Evolutionary conservation across 2,113 vertebrate genomes (phyloP), one percentile per base, ranked within the genome.

Genomic region (Pipra filicauda): DNA sequence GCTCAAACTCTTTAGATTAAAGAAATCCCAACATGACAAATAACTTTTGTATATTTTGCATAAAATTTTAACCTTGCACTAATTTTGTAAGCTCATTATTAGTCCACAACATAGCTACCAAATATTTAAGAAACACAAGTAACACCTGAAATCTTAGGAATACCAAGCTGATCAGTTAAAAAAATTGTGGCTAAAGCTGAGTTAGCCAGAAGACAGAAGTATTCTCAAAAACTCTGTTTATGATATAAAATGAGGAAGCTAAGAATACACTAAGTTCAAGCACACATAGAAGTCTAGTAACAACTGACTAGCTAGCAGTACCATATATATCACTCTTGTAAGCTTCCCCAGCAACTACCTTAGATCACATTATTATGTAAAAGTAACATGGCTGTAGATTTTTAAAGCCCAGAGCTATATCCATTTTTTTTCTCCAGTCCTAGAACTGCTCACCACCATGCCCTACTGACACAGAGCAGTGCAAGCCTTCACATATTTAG

Each of bases 151-250:
- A 67, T 48, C 46, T 78, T 59, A 41, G 17, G 31, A 54, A 43
- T 31, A 59, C 4, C 49, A 54, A 72, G 30, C 20, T n/a, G 10
- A 37, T 67, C 28, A 54, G 35, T 39, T 35, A 44, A 55, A 22
- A 15, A 80, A 80, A 48, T 24, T 15, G 7, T 26, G 9, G 15
- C 39, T 80, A 77, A 80, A 86, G 35, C 30, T 0, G 1, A 4
- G 3, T 9, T 70, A 51, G 18, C 14, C 59, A 77, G 41, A 84
- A 57, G 26, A 73, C 14, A 58, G 0, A 0, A 33, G 12, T 31
- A 52, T 44, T 55, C 23, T 51, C 62, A 79, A 26, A 88, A 66
- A 71, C 14, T 46, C 23, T 39, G 8, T 41, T 88, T 46, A 52
- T 41, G 26, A 86, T 49, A 15, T 49, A 66, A 74, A 62, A 62